Base-by-base conservation (phyloP, 92 coral and sea anemone species). In the Paramuricea clavata region DNA sequence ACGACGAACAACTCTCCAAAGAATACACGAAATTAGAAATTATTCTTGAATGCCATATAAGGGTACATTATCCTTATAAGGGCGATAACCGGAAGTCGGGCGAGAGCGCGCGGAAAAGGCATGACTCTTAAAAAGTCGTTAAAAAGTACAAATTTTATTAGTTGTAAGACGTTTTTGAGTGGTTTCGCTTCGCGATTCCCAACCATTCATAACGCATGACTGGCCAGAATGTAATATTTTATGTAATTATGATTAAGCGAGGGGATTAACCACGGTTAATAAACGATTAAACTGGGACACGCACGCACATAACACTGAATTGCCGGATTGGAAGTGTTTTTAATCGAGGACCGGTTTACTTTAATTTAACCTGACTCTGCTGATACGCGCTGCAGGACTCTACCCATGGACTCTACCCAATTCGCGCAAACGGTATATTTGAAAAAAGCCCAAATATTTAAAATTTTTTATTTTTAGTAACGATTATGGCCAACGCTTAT, bases 61-160 rank as follows among this genome's bases (percentile, higher is more conserved):
- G 68, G 82, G 13, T 44, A 76, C n/a, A 32, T 68, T 44, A 6
- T 49, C 82, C 82, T 49, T 22, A 50, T 54, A 76, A 50, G 82
- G 67, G 32, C 23, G 30, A 13, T 23, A 35, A 52, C 43, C 82
- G 82, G 82, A 76, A 28, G 49, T 12, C 15, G 23, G 82, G 26
- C 1, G 1, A 36, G 82, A 33, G 82, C 43, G 31, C 64, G 68
- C 82, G 65, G 82, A 52, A 28, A 21, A 28, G 33, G 61, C 56
- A 23, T 16, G 19, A 28, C 39, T 28, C 72, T 65, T 65, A 11
- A 28, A 33, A 26, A 28, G 41, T 65, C 72, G 72, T 28, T 31
- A 19, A 65, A 65, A 65, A 31, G 72, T 31, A 31, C 72, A 28
- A 65, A 11, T 65, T 65, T 65, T 1, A 65, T 65, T 65, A 65